Evolutionary conservation across 2,888 invertebrate genomes (phyloP), one percentile per base, ranked within the genome.

Genomic region (Hyposoter dolosus): DNA sequence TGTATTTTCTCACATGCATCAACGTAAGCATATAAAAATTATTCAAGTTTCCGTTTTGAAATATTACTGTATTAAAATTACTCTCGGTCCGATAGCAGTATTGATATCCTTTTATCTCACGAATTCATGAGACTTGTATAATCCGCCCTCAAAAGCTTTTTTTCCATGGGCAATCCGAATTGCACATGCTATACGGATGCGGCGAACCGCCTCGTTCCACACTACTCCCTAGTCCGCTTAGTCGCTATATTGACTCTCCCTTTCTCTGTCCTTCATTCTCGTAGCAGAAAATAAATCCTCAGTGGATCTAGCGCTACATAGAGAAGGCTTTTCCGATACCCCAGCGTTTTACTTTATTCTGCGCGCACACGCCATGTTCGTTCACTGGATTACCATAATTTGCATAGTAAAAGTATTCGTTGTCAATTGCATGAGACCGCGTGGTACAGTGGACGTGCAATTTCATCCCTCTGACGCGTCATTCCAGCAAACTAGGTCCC

Each of bases 341-440:
- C 50, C 23, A 60, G 7, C 47, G 23, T 56, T 76, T 45, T 47
- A 60, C 40, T 43, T 19, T 76, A 40, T 40, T 17, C 66, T 56
- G 83, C 84, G 79, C 82, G 88, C 83, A 65, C 84, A 82, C 88
- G 78, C 84, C 28, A 45, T 60, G 47, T 45, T 40, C 88, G 89
- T 90, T 88, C 88, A 83, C 84, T 88, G 91, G 90, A 93, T 93
- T 93, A 93, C 92, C 93, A 93, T 93, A 93, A 93, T 93, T 93
- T 93, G 93, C 92, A 93, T 93, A 92, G 93, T 93, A 92, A 93
- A 92, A 93, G 92, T 92, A 92, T 92, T 92, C 92, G 88, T 87
- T 91, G 92, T 91, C 93, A 92, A 93, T 93, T 92, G 92, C 91
- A 91, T 74, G 90, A 28, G 85, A 88, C 85, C 28, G 28, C 28